phyloP scores from a whole-genome alignment of 2,888 invertebrate species.

The Rosalia funebris region DNA sequence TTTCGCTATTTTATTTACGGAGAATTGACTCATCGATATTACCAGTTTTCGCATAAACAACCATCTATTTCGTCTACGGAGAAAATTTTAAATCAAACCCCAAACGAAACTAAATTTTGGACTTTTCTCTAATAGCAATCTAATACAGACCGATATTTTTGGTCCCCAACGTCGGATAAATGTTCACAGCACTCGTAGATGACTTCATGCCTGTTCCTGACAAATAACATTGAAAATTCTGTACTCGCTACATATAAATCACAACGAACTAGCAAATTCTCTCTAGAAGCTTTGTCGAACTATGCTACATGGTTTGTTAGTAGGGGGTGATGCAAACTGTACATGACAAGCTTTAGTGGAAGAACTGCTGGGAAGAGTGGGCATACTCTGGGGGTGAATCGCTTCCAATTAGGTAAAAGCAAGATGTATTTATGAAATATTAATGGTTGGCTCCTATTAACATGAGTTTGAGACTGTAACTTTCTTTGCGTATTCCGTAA shows the following conservation, averaged over 20 bases:
- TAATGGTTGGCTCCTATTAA: not conserved
- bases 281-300: constrained; percentile 11
- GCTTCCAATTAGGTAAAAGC: not conserved
- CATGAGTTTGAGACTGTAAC: too few species aligned
- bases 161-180: constrained; percentile 73
- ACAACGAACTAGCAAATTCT: constrained; percentile 8
- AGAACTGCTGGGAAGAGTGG: not conserved
- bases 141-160: constrained; percentile 69
- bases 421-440: not conserved
- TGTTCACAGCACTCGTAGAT: constrained; percentile 75
- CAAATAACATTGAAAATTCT: constrained; percentile 43
- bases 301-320: constrained; percentile 15
- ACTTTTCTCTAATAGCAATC: constrained; percentile 23
- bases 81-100: constrained; percentile 23
- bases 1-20: too few species aligned
- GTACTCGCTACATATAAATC: constrained; percentile 22
- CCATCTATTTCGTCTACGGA: constrained; percentile 21
- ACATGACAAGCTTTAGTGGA: constrained; percentile 4
- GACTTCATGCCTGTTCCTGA: constrained; percentile 72
- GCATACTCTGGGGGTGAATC: not conserved
- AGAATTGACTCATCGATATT: too few species aligned
- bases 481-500: too few species aligned
- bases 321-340: not conserved
- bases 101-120: constrained; percentile 32
- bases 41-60: constrained; percentile 25